Evolutionary conservation across 1,140 invertebrate species (phyloP).

Genomic region (Chelonus insularis): DNA sequence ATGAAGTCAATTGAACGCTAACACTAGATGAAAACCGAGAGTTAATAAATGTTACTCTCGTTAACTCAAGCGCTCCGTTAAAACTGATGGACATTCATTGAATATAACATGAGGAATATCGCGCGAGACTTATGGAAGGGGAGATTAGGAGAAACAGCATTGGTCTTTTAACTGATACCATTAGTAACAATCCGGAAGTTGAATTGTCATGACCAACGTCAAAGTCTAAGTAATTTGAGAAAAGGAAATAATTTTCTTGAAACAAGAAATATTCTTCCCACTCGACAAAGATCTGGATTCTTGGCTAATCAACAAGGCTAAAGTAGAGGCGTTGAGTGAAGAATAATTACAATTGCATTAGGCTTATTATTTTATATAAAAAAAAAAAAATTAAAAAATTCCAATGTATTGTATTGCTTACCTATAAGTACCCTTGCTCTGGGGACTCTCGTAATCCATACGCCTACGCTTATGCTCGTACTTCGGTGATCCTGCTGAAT

Average conservation of each 20-base stretch:
- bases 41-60: too few relatives aligned
- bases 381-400: neutral
- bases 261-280: too few relatives aligned
- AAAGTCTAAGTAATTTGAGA: too few relatives aligned
- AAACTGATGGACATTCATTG: too few relatives aligned
- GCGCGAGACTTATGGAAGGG: constrained; percentile 21
- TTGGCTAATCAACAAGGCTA: neutral
- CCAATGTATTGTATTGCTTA: constrained; percentile 38
- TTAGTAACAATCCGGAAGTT: constrained; percentile 26
- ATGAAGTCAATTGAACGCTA: too few relatives aligned
- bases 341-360: neutral
- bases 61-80: too few relatives aligned
- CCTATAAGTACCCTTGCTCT: constrained; percentile 62
- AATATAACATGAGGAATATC: neutral
- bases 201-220: too few relatives aligned
- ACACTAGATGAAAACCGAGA: too few relatives aligned
- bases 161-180: constrained; percentile 39
- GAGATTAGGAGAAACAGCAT: constrained; percentile 32
- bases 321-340: neutral
- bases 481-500: constrained; percentile 56
- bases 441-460: constrained; percentile 62
- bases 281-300: too few relatives aligned
- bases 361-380: neutral
- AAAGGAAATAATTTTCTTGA: too few relatives aligned
- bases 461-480: constrained; percentile 64